Evolutionary conservation across 2,888 invertebrate species (phyloP).

Genomic region (Orthonychiurus folsomi): DNA sequence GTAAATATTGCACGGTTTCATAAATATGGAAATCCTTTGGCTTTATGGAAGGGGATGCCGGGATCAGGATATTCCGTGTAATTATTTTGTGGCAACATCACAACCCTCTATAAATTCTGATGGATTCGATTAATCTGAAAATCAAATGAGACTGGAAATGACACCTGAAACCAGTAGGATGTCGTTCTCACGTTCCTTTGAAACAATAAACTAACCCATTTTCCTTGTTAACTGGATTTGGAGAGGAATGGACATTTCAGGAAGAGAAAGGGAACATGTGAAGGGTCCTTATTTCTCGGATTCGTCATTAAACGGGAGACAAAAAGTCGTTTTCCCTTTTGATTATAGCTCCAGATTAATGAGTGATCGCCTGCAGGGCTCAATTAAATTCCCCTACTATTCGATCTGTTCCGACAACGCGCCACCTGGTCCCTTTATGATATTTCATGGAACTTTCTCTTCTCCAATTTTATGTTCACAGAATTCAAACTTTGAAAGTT

Average conservation of each 20-base stretch:
- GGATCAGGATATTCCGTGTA: no score
- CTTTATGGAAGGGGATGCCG: background rate
- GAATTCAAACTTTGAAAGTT: background rate
- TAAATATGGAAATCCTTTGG: background rate
- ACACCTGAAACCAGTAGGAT: background rate
- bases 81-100: no score
- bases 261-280: background rate
- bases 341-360: background rate
- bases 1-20: background rate
- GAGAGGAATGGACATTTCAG: background rate
- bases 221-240: no score
- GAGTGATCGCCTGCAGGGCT: background rate
- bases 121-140: no score
- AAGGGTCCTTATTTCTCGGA: background rate
- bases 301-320: background rate
- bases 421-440: background rate
- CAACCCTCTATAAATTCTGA: no score
- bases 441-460: background rate
- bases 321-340: background rate
- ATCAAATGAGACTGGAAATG: no score
- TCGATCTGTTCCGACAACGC: background rate
- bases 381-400: no score
- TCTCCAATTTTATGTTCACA: background rate
- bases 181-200: background rate
- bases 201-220: no score